phyloP scores from a whole-genome alignment of 2,113 vertebrate species.

The Sinocyclocheilus anshuiensis region DNA sequence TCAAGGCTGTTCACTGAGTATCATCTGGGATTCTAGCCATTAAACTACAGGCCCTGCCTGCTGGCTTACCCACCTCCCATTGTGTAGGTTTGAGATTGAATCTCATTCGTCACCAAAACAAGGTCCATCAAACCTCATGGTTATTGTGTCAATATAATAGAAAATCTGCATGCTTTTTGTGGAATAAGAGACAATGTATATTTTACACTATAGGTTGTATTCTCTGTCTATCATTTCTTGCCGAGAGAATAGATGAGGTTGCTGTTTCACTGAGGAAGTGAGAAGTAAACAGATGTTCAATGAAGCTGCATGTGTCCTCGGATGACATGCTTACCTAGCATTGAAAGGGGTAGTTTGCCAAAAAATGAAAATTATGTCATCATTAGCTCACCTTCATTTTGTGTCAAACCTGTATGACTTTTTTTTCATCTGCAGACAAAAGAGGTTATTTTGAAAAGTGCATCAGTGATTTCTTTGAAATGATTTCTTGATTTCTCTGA shows the following conservation, averaged over 20 bases:
- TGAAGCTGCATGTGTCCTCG: neutral
- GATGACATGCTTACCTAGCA: neutral
- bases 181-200: neutral
- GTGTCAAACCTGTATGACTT: neutral
- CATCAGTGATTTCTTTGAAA: neutral
- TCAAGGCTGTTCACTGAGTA: neutral
- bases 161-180: neutral
- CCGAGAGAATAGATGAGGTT: neutral
- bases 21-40: neutral
- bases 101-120: neutral
- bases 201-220: slow-evolving; percentile 11
- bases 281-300: slow-evolving; percentile 6
- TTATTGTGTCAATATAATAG: neutral
- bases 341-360: neutral
- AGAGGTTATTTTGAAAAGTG: neutral
- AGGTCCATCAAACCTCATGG: neutral
- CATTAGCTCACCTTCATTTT: neutral
- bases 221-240: slow-evolving; percentile 4
- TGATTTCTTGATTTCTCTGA: too few species aligned
- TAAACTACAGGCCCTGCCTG: neutral
- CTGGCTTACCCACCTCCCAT: neutral
- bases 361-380: neutral
- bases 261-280: slow-evolving; percentile 2
- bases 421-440: neutral
- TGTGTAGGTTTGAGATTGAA: neutral